Evolutionary conservation across 1,140 invertebrate species (phyloP).

Genomic region (Caenorhabditis latens): DNA sequence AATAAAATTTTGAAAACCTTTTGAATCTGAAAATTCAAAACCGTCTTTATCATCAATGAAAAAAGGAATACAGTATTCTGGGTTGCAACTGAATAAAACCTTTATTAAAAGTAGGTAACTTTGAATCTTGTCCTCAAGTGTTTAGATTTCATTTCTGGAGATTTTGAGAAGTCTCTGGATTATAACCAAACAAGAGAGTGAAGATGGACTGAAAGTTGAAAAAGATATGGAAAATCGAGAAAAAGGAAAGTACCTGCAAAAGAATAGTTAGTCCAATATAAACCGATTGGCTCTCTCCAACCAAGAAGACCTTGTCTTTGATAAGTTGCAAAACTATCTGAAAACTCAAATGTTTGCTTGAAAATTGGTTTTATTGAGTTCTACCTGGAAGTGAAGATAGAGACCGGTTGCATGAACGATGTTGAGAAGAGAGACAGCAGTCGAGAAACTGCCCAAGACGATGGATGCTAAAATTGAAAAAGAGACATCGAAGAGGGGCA

Average conservation of each 20-base stretch:
- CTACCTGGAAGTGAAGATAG: constrained; percentile 52
- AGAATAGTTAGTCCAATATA: constrained; percentile 14
- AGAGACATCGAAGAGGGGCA: background rate
- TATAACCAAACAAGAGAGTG: constrained; percentile 17
- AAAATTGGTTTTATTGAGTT: background rate
- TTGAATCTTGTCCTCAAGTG: background rate
- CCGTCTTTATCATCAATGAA: too few relatives aligned
- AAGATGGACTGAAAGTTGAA: background rate
- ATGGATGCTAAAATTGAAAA: constrained; percentile 6
- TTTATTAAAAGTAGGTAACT: background rate
- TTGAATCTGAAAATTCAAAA: too few relatives aligned
- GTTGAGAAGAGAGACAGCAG: background rate
- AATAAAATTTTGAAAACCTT: too few relatives aligned
- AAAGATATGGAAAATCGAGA: background rate
- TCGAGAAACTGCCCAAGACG: constrained; percentile 42
- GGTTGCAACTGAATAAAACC: background rate
- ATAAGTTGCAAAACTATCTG: constrained; percentile 20
- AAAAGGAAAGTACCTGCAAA: background rate
- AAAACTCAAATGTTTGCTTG: background rate
- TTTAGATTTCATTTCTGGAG: background rate
- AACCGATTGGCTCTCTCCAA: constrained; percentile 17
- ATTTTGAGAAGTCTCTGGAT: background rate
- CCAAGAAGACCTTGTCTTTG: constrained; percentile 55
- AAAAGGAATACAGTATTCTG: too few relatives aligned
- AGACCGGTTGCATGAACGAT: constrained; percentile 44